Conservation (phyloP, 2,888 invertebrate genomes). For the Pachymerium ferrugineum region DNA sequence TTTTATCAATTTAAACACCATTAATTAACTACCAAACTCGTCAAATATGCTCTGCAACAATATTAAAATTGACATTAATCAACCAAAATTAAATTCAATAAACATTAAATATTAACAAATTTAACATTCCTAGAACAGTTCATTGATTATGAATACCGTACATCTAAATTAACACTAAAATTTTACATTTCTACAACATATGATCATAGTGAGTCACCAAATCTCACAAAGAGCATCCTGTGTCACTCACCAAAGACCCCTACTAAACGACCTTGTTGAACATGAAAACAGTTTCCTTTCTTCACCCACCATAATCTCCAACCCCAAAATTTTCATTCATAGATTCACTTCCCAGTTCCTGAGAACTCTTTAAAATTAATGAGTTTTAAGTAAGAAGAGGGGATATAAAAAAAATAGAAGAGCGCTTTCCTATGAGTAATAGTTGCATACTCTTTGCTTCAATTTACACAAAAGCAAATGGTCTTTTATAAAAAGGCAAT, state of each 20-base stretch:
- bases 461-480: neutral
- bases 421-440: neutral
- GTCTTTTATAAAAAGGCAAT: constrained; percentile 1
- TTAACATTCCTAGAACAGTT: no score
- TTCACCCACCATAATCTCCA: neutral
- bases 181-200: no score
- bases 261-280: neutral
- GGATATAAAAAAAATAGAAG: no score
- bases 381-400: constrained; percentile 12
- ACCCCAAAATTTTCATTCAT: neutral
- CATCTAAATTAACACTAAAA: no score
- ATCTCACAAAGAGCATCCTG: constrained; percentile 9
- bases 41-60: no score
- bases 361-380: constrained; percentile 22
- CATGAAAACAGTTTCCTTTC: constrained; percentile 10
- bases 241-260: constrained; percentile 7
- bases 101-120: no score
- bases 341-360: neutral
- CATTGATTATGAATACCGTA: no score
- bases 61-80: no score
- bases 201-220: constrained; percentile 16
- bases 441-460: neutral
- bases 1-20: no score
- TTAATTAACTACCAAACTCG: no score
- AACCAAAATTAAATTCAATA: no score